A percentile compares a stretch with the other conserved stretches of the same genome.
Conservation (phyloP, 2,797 vertebrate genomes). For the Scarus forsteni region DNA sequence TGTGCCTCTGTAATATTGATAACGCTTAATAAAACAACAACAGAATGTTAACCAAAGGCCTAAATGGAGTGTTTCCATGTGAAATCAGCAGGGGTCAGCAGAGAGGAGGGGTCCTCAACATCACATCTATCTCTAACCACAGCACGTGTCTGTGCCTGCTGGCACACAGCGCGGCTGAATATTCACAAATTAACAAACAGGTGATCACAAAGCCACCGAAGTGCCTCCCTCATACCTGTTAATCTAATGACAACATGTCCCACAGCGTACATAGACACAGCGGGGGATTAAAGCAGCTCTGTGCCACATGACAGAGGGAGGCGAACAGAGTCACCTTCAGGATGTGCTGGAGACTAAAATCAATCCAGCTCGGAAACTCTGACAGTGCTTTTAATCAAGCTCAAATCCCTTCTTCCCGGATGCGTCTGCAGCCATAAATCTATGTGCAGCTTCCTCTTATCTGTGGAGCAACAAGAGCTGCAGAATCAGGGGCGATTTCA, state of each 20-base stretch:
- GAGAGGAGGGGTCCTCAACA: constrained; percentile 46
- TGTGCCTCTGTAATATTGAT: neutral
- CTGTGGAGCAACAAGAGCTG: constrained; percentile 51
- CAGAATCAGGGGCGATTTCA: neutral
- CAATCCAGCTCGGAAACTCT: constrained; percentile 72
- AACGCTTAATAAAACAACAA: neutral
- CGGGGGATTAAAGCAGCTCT: constrained; percentile 63
- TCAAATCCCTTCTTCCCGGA: constrained; percentile 64
- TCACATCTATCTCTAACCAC: constrained; percentile 15
- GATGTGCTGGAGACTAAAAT: constrained; percentile 74
- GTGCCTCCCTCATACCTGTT: constrained; percentile 71
- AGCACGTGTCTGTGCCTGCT: constrained; percentile 41
- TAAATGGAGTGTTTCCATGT: constrained; percentile 2
- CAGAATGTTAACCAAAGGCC: neutral
- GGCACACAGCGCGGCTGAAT: constrained; percentile 49
- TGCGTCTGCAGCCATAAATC: constrained; percentile 48
- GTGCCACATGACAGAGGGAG: constrained; percentile 52
- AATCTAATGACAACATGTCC: constrained; percentile 75
- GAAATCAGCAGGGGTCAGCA: constrained; percentile 53
- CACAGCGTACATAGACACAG: constrained; percentile 52
- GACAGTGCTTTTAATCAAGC: constrained; percentile 68
- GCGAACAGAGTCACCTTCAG: constrained; percentile 76
- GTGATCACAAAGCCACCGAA: constrained; percentile 73
- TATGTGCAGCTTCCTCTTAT: constrained; percentile 46
- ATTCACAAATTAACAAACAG: constrained; percentile 81